A percentile compares a stretch with the other conserved stretches of the same genome.
Conservation (phyloP, 2,113 vertebrate genomes). For the Columba livia region DNA sequence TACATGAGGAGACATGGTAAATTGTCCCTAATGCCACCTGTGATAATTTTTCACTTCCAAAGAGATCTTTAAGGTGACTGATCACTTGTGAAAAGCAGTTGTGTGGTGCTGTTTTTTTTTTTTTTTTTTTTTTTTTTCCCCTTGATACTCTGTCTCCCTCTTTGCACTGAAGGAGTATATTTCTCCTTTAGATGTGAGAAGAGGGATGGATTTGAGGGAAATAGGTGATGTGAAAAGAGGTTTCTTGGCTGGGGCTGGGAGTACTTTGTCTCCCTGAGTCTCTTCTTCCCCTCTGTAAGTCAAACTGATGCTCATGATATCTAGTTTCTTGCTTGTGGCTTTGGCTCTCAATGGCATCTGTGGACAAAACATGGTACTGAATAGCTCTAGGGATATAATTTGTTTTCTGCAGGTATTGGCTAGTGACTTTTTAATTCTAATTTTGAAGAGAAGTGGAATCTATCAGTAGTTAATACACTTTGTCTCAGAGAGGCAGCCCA, state of each 20-base stretch:
- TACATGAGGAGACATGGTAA: background rate
- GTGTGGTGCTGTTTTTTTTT: background rate
- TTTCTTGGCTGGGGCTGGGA: background rate
- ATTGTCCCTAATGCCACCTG: background rate
- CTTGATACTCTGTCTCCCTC: background rate
- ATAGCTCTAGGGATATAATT: background rate
- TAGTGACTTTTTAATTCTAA: background rate
- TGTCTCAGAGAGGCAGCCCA: background rate
- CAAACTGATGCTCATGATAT: background rate
- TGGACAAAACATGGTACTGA: background rate
- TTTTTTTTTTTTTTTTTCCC: too few species aligned
- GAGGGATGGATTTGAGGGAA: background rate
- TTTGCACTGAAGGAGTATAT: background rate
- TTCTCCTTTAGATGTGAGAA: background rate
- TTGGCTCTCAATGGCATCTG: background rate
- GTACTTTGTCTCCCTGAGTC: background rate
- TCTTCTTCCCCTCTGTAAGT: background rate
- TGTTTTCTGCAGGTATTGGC: background rate
- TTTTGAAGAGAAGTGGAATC: constrained; percentile 3
- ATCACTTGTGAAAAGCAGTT: background rate
- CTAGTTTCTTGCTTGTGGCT: background rate
- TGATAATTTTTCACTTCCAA: background rate
- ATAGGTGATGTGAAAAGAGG: background rate
- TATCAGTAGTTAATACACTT: background rate
- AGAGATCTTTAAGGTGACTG: background rate